A percentile compares a stretch with the other conserved stretches of the same genome.
phyloP scores from a whole-genome alignment of 2,888 invertebrate genomes.

The Volucella zonaria region DNA sequence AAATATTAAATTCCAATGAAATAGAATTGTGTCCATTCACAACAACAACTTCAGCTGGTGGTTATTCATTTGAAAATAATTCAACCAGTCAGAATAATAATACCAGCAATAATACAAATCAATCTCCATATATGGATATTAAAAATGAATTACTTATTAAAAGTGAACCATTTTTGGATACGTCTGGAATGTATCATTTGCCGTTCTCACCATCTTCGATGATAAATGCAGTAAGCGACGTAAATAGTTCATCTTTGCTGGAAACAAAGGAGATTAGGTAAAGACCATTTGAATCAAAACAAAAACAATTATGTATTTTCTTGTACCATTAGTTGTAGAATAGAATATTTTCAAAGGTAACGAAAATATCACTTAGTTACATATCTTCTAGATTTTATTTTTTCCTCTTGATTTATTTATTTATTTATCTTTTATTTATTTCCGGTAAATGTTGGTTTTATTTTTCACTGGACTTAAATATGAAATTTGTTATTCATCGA shows the following conservation, averaged over 20 bases:
- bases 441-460: slow-evolving; percentile 1
- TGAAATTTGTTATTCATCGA: slow-evolving; percentile 19
- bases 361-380: slow-evolving; percentile 1
- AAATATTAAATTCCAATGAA: slow-evolving; percentile 60
- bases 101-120: slow-evolving; percentile 71
- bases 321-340: slow-evolving; percentile 24
- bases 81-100: slow-evolving; percentile 70
- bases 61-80: slow-evolving; percentile 61
- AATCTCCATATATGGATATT: slow-evolving; percentile 81
- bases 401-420: background rate
- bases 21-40: slow-evolving; percentile 80
- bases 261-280: slow-evolving; percentile 83
- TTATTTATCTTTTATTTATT: slow-evolving; percentile 17
- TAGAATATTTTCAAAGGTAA: slow-evolving; percentile 4
- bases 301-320: slow-evolving; percentile 35
- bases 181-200: slow-evolving; percentile 81
- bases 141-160: slow-evolving; percentile 81
- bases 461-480: slow-evolving; percentile 62
- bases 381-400: background rate
- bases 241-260: slow-evolving; percentile 80
- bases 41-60: slow-evolving; percentile 53
- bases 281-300: slow-evolving; percentile 64
- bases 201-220: slow-evolving; percentile 81
- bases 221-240: slow-evolving; percentile 82
- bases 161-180: slow-evolving; percentile 79